Conservation (phyloP, 1,140 invertebrate genomes). For the Paraescarpia echinospica region DNA sequence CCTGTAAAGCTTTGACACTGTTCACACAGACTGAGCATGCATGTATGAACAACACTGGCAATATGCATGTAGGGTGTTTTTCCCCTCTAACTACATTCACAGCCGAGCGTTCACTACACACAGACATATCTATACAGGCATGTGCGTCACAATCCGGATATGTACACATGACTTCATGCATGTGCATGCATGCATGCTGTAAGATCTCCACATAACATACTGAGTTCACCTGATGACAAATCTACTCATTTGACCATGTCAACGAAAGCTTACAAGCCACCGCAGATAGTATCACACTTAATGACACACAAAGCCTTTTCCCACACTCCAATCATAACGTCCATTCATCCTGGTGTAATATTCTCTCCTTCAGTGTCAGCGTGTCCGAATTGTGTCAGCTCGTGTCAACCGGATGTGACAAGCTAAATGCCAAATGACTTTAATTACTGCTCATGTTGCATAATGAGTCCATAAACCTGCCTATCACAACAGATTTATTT, state of each 20-base stretch:
- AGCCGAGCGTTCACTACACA: no score
- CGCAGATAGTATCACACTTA: not conserved
- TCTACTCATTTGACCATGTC: not conserved
- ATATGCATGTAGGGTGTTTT: no score
- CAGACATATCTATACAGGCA: not conserved
- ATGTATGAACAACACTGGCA: no score
- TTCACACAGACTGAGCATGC: no score
- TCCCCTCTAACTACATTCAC: no score
- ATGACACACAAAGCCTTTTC: not conserved
- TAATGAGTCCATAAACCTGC: not conserved
- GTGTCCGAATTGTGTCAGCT: no score
- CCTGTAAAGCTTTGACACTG: no score
- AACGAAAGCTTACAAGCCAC: not conserved
- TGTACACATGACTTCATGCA: not conserved
- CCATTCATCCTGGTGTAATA: not conserved
- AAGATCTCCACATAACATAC: not conserved
- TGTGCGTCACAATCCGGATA: not conserved
- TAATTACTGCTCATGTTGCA: not conserved
- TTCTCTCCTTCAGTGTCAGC: not conserved
- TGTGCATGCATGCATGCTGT: not conserved
- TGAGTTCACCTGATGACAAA: not conserved
- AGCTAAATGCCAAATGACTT: not conserved
- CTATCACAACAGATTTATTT: not conserved
- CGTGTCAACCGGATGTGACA: not conserved
- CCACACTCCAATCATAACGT: not conserved